Percentiles rank a stretch among this genome's conserved stretches.
Conservation (phyloP, 2,113 vertebrate genomes). For the Ptilonorhynchus violaceus region DNA sequence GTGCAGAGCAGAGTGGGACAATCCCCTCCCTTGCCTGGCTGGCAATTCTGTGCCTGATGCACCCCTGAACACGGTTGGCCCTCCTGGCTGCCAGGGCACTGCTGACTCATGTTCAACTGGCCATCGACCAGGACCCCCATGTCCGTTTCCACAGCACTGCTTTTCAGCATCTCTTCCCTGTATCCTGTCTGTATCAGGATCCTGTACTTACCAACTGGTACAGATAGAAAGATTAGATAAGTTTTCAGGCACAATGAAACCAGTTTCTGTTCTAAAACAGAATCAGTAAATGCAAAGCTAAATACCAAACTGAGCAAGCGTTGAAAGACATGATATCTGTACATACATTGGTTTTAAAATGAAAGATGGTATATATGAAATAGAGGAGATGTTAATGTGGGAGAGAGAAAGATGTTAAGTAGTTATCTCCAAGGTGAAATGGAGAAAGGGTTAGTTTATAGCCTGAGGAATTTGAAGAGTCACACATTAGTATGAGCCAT, state of each 20-base stretch:
- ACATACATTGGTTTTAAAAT: neutral
- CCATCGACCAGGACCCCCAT: rapidly evolving
- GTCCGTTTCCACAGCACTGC: rapidly evolving
- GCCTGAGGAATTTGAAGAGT: neutral
- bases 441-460: neutral
- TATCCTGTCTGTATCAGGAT: neutral
- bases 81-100: neutral
- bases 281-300: neutral
- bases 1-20: neutral
- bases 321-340: neutral
- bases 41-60: neutral
- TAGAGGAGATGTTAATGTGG: neutral
- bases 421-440: neutral
- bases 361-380: neutral
- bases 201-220: neutral
- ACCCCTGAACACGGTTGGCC: rapidly evolving
- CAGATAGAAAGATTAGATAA: neutral
- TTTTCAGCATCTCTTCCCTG: neutral
- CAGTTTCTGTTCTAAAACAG: neutral
- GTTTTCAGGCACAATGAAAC: neutral
- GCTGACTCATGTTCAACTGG: rapidly evolving
- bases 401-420: neutral
- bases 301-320: neutral
- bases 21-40: rapidly evolving
- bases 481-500: neutral